Base-by-base conservation (phyloP, 2,113 vertebrate genomes). In the Mastomys natalensis region DNA sequence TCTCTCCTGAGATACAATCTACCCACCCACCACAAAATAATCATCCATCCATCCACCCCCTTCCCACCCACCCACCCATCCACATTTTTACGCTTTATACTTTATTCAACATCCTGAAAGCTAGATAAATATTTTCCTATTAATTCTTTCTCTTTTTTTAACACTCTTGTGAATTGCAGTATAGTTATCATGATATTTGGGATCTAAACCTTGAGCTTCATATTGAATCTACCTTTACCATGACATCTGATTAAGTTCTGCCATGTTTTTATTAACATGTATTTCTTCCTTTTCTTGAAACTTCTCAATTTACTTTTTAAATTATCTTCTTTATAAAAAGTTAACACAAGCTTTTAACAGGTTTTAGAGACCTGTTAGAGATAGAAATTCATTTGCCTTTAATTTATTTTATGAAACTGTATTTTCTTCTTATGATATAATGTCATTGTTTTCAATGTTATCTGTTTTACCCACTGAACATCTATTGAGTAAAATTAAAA, bases 291-390 rank as follows among this genome's bases (percentile, higher is more conserved):
- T 81, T 81, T 55, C 15, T 48, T 81, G 24, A 15, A 24, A 94
- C 2, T 8, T 9, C 29, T 93, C 4, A 70, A 43, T 60, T 91
- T 74, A 62, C 48, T 77, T 86, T 89, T 17, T 34, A 13, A 34
- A 43, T 87, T 72, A 37, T 43, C 86, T 92, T 26, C 34, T 90
- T 74, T 26, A 94, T 74, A 51, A 51, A 76, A 96, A 77, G 34
- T 29, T 90, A 89, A 55, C 3, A 12, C 24, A 55, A 55, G 2
- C 2, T 80, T 78, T 90, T 26, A 66, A 43, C 0, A 87, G 70
- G 21, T 9, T n/a, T 40, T 37, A 7, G 8, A 24, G 16, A 34
- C 8, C 84, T 16, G 29, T 24, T 34, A 60, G 91, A 74, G 16
- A 90, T 1, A 17, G 55, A 22, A 17, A 21, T 89, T 81, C 22